Percentiles rank a stretch among this genome's conserved stretches.
These are phyloP conservation scores for Halichoeres trimaculatus DNA, from an alignment of 2,113 vertebrate genomes.

Conservation along the genomic window DNA sequence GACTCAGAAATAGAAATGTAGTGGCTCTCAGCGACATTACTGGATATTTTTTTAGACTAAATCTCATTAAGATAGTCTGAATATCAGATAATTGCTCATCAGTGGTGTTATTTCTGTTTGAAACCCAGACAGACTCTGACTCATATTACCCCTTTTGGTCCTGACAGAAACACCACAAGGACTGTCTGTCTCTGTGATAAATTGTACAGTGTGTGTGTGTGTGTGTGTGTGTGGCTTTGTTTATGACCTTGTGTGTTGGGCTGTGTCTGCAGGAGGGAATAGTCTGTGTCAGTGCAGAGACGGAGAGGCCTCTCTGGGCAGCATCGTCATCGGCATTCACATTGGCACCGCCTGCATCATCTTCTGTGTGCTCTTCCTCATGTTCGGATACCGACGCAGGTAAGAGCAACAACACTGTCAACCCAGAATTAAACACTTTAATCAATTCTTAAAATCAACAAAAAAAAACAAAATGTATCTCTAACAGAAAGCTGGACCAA, in stretches of 20 bases:
- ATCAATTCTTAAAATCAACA: no score
- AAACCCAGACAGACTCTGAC: neutral
- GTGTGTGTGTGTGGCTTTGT: neutral
- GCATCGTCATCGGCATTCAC: conserved; percentile 82
- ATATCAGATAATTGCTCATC: no score
- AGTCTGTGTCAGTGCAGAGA: conserved; percentile 77
- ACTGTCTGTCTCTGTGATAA: neutral
- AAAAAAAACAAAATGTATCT: no score
- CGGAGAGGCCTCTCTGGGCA: conserved; percentile 73
- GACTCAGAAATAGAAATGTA: no score
- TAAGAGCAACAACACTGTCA: conserved; percentile 43
- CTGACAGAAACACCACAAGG: neutral
- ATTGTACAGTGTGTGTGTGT: no score
- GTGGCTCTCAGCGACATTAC: no score
- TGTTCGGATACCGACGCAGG: conserved; percentile 85
- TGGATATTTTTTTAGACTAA: no score
- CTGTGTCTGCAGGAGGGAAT: conserved; percentile 55
- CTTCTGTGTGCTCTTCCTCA: conserved; percentile 84
- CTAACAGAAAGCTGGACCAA: neutral
- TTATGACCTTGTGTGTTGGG: neutral
- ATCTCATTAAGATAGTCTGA: no score
- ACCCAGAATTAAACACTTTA: no score
- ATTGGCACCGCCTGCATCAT: conserved; percentile 85
- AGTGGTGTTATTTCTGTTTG: neutral
- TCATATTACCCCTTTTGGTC: no score